Evolutionary conservation across 2,888 invertebrate species (phyloP).

Genomic region (Quadroppia sp.): DNA sequence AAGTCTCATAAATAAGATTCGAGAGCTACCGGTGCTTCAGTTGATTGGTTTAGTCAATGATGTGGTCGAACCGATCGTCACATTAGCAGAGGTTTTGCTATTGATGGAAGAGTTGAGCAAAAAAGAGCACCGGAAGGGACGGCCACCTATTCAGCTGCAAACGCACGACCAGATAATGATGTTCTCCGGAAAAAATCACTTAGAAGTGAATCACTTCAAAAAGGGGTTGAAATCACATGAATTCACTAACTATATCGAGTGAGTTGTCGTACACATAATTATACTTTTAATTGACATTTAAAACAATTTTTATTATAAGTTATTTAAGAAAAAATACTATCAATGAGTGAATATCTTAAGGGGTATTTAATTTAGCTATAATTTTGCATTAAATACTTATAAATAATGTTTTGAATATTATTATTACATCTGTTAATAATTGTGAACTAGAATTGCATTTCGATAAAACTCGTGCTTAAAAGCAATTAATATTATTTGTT

Average conservation of each 20-base stretch:
- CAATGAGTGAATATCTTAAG: too few relatives aligned
- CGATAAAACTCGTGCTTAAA: too few relatives aligned
- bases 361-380: too few relatives aligned
- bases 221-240: neutral
- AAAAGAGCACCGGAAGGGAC: neutral
- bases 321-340: too few relatives aligned
- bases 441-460: too few relatives aligned
- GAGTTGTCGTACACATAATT: neutral
- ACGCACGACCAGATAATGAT: neutral
- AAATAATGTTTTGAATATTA: too few relatives aligned
- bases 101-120: neutral
- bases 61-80: neutral
- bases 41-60: neutral
- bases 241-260: neutral
- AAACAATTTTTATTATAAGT: too few relatives aligned
- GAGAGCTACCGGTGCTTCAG: neutral
- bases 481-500: too few relatives aligned
- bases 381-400: too few relatives aligned
- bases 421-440: too few relatives aligned
- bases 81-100: neutral
- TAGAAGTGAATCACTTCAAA: neutral
- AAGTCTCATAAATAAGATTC: neutral
- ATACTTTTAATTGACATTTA: too few relatives aligned
- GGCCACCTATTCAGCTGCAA: neutral
- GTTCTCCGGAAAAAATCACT: neutral